Evolutionary conservation across 2,113 vertebrate species (phyloP), one percentile per base, ranked within the genome.

Genomic region (Triplophysa rosa): DNA sequence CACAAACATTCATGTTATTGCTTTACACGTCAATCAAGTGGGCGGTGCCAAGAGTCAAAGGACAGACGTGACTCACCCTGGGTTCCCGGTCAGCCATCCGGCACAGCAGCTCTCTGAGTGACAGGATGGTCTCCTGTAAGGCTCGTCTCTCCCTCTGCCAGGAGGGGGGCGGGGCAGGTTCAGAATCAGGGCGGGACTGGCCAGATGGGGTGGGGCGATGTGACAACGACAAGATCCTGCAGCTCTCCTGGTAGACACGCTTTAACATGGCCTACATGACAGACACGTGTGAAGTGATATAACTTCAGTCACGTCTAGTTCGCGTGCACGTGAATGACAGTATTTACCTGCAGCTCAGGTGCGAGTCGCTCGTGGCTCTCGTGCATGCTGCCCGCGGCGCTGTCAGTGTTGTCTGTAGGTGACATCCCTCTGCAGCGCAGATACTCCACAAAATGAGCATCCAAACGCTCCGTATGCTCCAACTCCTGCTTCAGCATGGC

Each of bases 171-270:
- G 74, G 82, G n/a, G 54, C 71, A 1, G 83, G 73, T 9, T 88
- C 80, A 16, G 76, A 72, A 49, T 89, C 87, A 7, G 37, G 67
- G 14, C 24, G 76, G 1, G 10, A 52, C 11, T 89, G 85, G 73
- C 89, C 70, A 79, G 21, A 0, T 33, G 82, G 58, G 69, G 83
- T 45, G 0, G 85, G 88, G 49, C 82, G 87, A 63, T 96, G 94
- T 5, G 96, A 98, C 85, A 99, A 86, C 65, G 94, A 93, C 68
- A 99, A 40, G n/a, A 99, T 94, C 79, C 94, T 92, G 84, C 85
- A 88, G 89, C 95, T 96, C 86, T 99, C 97, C 19, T 96, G 94
- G 80, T 95, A 94, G 0, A 99, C 94, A 87, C 94, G 95, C 85
- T 93, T 95, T 80, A 99, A 82, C 79, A 97, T 84, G 19, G 87